Evolutionary conservation across 1,140 invertebrate species (phyloP), one percentile per base, ranked within the genome.

Genomic region (Drosophila parabipectinata): DNA sequence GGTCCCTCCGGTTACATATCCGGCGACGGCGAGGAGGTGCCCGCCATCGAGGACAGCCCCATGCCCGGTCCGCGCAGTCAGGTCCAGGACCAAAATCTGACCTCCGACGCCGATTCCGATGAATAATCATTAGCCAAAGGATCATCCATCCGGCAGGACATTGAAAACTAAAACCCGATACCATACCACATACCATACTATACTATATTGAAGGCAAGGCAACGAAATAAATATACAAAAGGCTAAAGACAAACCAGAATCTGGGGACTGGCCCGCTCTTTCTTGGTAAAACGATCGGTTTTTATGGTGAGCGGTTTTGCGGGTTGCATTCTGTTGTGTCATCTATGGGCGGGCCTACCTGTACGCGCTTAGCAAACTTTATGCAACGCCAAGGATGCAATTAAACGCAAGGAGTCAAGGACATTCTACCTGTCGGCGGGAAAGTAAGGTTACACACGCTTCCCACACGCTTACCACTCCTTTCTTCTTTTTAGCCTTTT

Each of bases 311-410:
- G 78, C 34, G 34, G 69, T 75, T 82, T 82, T 84, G 79, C 52
- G 79, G 79, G 79, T 76, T 83, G 76, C 76, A 83, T 84, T 71
- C 60, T 75, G 80, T 82, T 82, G 74, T 71, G 81, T 83, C 76
- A 79, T 76, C 60, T 56, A 52, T n/a, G 18, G 53, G 7, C 10
- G 9, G 30, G 34, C 9, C 67, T 82, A 83, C 79, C 79, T 83
- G 75, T 39, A 41, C 32, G 45, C 60, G 79, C 79, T 83, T 84
- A 72, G 68, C 68, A 72, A 72, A 72, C 69, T 72, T 72, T 72
- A 72, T 72, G 68, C 68, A 72, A 72, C 37, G 55, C 37, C 44
- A 44, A 3, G 21, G 21, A 21, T 8, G 10, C 39, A 41, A 14
- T 14, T 41, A 41, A 41, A 41, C 5, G 4, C n/a, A 14, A 14